Evolutionary conservation across 2,113 vertebrate genomes (phyloP).

Genomic region (Machaerirhynchus nigripectus): DNA sequence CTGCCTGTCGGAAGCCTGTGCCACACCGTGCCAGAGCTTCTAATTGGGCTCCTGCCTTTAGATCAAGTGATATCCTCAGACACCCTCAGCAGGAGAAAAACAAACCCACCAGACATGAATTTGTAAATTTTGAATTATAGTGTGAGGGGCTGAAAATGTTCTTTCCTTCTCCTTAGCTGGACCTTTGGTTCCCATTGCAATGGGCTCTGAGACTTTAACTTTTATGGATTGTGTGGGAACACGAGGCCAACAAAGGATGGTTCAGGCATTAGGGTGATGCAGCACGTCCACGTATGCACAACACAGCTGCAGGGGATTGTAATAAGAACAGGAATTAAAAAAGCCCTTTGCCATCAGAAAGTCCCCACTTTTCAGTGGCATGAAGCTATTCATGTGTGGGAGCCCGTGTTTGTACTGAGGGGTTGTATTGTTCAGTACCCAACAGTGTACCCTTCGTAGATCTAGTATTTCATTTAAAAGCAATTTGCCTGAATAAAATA

Average conservation of each 20-base stretch:
- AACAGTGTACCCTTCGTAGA: neutral
- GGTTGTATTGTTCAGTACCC: conserved; percentile 15
- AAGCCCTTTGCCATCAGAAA: neutral
- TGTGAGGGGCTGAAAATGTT: neutral
- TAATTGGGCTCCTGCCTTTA: neutral
- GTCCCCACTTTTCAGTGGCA: neutral
- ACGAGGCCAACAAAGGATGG: neutral
- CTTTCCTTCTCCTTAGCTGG: neutral
- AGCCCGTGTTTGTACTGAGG: neutral
- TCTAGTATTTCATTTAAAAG: conserved; percentile 59
- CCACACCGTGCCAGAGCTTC: neutral
- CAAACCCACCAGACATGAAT: neutral
- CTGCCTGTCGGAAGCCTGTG: neutral
- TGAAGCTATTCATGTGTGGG: neutral
- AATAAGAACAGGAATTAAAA: neutral
- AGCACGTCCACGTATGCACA: accelerated
- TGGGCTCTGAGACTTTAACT: neutral
- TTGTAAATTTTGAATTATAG: neutral
- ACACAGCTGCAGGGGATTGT: neutral
- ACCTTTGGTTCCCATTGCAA: neutral
- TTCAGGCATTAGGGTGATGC: neutral
- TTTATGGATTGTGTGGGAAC: neutral
- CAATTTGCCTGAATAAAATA: conserved; percentile 64
- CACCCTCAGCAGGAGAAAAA: neutral
- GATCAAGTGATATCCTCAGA: neutral